Evolutionary conservation across 2,888 invertebrate species (phyloP), one percentile per base, ranked within the genome.

Genomic region (Trypoxylon attenuatum): DNA sequence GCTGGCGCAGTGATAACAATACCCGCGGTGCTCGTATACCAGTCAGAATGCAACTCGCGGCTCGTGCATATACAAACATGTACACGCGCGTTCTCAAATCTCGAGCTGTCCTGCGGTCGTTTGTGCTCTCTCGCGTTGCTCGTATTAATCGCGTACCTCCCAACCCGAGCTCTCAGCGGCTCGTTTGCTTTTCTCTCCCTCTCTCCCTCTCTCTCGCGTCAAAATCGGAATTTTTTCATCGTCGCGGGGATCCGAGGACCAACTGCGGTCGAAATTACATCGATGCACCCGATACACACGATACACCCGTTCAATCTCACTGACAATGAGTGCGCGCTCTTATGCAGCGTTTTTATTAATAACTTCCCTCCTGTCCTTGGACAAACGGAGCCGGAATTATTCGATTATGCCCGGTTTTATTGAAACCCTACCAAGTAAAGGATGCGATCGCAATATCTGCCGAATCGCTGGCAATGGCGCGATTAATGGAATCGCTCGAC

Each of bases 1-100:
- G 80, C 82, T 82, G 78, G 76, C 52, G 69, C 68, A 69, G 63
- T 73, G 80, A 81, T 82, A 82, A 82, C 81, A 82, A 79, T 80
- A 79, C 78, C 75, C 80, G 76, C 67, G 79, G 76, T 78, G 76
- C 77, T 82, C 77, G 78, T 80, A 80, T 78, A 79, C 74, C 72
- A 78, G 72, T 73, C 73, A 70, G 68, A 50, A 41, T 56, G 42
- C 45, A 18, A 57, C 53, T 53, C 69, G 61, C 52, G 52, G 51
- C 39, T 13, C 43, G 56, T 49, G 41, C 47, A 23, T 8, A 10
- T 18, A 3, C 23, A 19, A 16, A 25, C 62, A 69, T 61, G 64
- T 67, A 64, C 61, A 56, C 43, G 63, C 70, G 42, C 63, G 68
- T 73, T 73, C 72, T 74, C 63, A 79, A 82, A 82, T 82, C 78